Evolutionary conservation across 2,888 invertebrate species (phyloP).

Genomic region (Axea sp.): DNA sequence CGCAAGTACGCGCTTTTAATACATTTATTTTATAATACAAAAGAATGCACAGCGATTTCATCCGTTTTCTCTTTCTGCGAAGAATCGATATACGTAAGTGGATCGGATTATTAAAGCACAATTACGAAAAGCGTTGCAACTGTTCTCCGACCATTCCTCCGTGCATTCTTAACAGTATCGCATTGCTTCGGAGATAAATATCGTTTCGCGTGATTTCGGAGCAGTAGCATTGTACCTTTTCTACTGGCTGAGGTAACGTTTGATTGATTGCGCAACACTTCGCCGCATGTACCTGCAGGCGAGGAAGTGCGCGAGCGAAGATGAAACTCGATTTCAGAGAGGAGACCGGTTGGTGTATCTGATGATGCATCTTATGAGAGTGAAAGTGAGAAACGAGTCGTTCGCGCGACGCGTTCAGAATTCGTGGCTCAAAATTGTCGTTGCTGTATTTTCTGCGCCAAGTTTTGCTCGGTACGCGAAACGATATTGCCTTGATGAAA

Average conservation of each 20-base stretch:
- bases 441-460: constrained; percentile 36
- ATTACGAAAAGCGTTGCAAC: constrained; percentile 29
- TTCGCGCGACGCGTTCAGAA: constrained; percentile 30
- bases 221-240: constrained; percentile 54
- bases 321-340: constrained; percentile 56
- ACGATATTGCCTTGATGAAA: constrained; percentile 1
- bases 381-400: constrained; percentile 69
- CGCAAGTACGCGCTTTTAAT: no score
- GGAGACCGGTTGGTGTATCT: constrained; percentile 64
- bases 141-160: constrained; percentile 3
- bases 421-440: constrained; percentile 43
- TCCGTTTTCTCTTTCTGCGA: no score
- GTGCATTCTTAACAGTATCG: constrained; percentile 36
- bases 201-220: constrained; percentile 46
- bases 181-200: constrained; percentile 38
- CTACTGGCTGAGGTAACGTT: constrained; percentile 67
- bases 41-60: no score
- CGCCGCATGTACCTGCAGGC: constrained; percentile 34
- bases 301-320: constrained; percentile 58
- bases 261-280: constrained; percentile 66
- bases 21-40: no score
- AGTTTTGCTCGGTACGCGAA: constrained; percentile 14
- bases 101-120: constrained; percentile 15
- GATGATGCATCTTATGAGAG: constrained; percentile 68
- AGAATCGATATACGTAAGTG: constrained; percentile 4